Evolutionary conservation across 2,888 invertebrate species (phyloP).

Genomic region (Apamea monoglypha): DNA sequence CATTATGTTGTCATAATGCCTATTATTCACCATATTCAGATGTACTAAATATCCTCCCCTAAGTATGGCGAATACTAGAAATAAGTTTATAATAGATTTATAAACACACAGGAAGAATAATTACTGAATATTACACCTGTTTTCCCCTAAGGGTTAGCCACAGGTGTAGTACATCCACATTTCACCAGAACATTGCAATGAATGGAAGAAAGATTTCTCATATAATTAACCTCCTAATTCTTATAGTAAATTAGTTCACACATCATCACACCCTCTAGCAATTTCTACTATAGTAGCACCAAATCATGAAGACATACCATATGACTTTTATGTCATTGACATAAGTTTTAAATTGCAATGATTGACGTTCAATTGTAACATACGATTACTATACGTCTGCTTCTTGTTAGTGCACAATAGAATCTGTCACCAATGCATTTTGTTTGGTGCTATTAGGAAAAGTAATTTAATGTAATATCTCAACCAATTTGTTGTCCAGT

Average conservation of each 20-base stretch:
- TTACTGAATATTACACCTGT: no score
- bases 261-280: slow-evolving; percentile 45
- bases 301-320: background rate
- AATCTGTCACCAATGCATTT: slow-evolving; percentile 47
- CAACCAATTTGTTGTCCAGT: slow-evolving; percentile 6
- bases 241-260: slow-evolving; percentile 31
- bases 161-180: background rate
- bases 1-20: background rate
- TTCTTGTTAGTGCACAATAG: slow-evolving; percentile 56
- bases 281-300: slow-evolving; percentile 14
- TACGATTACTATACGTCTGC: slow-evolving; percentile 31
- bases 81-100: background rate
- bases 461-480: slow-evolving; percentile 12
- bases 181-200: background rate
- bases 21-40: background rate
- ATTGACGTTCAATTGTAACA: background rate
- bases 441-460: slow-evolving; percentile 23
- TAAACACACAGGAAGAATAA: background rate
- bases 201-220: slow-evolving; percentile 4
- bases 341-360: slow-evolving; percentile 11
- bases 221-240: slow-evolving; percentile 10
- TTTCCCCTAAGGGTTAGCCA: background rate
- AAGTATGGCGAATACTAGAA: background rate
- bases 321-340: background rate
- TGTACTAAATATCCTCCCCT: background rate